Evolutionary conservation across 2,888 invertebrate species (phyloP).

Genomic region (Morpho achilles): DNA sequence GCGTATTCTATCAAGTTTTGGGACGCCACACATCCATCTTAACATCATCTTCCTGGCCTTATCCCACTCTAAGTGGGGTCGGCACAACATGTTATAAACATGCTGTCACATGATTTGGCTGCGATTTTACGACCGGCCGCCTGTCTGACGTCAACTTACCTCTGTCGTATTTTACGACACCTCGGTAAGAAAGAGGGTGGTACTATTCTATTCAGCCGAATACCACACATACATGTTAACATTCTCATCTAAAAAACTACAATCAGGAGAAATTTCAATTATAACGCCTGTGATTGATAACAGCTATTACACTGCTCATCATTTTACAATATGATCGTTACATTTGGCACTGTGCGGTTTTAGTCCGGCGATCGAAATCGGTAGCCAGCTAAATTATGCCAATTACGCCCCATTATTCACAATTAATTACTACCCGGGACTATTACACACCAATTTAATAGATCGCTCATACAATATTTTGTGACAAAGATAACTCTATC

Average conservation of each 20-base stretch:
- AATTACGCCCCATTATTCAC: slow-evolving; percentile 13
- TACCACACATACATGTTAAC: no score
- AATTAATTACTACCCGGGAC: slow-evolving; percentile 9
- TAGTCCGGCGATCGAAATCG: slow-evolving; percentile 9
- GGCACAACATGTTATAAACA: no score
- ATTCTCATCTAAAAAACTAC: neutral
- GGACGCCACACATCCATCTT: no score
- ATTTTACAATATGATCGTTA: slow-evolving; percentile 6
- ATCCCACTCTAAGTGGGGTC: no score
- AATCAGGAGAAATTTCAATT: slow-evolving; percentile 2
- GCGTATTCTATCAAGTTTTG: no score
- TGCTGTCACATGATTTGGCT: no score
- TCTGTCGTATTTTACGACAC: no score
- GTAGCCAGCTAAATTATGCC: slow-evolving; percentile 10
- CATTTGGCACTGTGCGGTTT: slow-evolving; percentile 10
- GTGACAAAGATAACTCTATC: neutral
- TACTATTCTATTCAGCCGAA: no score
- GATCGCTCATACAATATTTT: slow-evolving; percentile 1
- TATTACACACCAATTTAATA: slow-evolving; percentile 9
- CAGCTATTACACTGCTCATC: slow-evolving; percentile 10
- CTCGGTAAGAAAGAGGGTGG: no score
- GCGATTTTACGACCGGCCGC: no score
- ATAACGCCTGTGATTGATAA: neutral
- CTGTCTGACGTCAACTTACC: no score
- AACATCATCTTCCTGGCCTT: no score